Percentiles rank a stretch among this genome's conserved stretches.
Evolutionary conservation across 2,113 vertebrate species (phyloP).

Genomic region (Heliornis fulica): DNA sequence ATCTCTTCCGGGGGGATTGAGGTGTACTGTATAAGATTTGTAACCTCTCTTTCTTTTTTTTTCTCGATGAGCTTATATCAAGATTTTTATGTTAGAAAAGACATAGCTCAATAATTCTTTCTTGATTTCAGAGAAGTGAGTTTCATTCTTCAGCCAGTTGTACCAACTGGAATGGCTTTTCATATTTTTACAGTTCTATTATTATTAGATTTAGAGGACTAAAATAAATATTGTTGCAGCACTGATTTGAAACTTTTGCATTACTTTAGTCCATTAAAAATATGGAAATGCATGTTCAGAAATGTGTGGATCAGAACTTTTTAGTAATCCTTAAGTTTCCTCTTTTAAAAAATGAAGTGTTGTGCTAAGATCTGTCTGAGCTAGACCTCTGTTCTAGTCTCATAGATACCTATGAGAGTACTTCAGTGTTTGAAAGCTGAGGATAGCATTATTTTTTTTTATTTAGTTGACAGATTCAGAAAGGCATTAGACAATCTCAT

Average conservation of each 20-base stretch:
- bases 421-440: neutral
- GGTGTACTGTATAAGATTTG: neutral
- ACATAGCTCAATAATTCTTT: neutral
- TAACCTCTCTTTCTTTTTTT: neutral
- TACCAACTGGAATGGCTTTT: neutral
- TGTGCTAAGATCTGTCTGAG: neutral
- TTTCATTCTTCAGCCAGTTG: neutral
- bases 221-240: neutral
- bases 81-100: neutral
- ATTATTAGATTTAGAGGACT: neutral
- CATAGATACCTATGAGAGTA: neutral
- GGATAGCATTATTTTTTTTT: neutral
- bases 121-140: neutral
- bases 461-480: neutral
- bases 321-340: neutral
- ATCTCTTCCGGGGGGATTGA: rapidly evolving
- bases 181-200: neutral
- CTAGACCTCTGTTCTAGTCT: no score
- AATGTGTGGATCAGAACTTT: neutral
- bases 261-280: neutral
- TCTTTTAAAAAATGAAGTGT: neutral
- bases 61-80: neutral
- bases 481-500: neutral
- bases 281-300: neutral
- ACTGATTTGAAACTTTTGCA: neutral